Percentiles rank a stretch among this genome's conserved stretches.
phyloP scores from a whole-genome alignment of 2,113 vertebrate genomes.

The Carassius gibelio region DNA sequence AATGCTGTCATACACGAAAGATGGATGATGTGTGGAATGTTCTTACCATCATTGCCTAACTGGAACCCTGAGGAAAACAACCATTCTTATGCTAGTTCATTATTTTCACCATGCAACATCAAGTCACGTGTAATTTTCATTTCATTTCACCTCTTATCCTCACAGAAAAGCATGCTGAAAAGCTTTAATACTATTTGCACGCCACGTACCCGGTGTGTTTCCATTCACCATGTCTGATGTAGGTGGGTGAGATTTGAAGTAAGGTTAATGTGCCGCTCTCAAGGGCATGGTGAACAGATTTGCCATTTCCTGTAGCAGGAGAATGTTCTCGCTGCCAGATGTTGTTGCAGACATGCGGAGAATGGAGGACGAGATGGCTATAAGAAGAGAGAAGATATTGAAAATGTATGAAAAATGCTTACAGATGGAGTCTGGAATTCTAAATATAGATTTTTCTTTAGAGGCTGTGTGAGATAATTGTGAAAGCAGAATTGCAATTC shows the following conservation, averaged over 20 bases:
- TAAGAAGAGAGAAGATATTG: slow-evolving; percentile 24
- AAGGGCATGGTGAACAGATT: slow-evolving; percentile 39
- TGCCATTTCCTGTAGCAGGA: slow-evolving; percentile 30
- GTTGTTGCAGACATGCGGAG: slow-evolving; percentile 6
- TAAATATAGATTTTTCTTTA: slow-evolving; percentile 40
- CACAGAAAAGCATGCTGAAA: not conserved
- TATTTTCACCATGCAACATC: not conserved
- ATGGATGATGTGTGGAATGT: not conserved
- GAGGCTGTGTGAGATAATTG: slow-evolving; percentile 40
- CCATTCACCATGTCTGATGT: slow-evolving; percentile 12
- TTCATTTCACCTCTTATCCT: not conserved
- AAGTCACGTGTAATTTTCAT: not conserved
- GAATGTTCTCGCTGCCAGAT: slow-evolving; percentile 33
- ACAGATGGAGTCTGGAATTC: slow-evolving; percentile 16
- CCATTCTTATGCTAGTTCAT: not conserved
- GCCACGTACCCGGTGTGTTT: not conserved
- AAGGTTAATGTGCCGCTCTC: slow-evolving; percentile 32
- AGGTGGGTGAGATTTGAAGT: slow-evolving; percentile 27
- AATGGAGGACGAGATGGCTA: slow-evolving; percentile 10
- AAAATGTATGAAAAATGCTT: not conserved
- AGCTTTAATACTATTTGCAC: not conserved
- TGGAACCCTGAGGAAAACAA: not conserved
- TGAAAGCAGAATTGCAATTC: not conserved
- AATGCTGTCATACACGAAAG: not conserved
- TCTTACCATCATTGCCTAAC: not conserved